These are phyloP conservation scores for Ibidorhyncha struthersii DNA, from an alignment of 2,113 vertebrate species.

Conservation along the genomic window DNA sequence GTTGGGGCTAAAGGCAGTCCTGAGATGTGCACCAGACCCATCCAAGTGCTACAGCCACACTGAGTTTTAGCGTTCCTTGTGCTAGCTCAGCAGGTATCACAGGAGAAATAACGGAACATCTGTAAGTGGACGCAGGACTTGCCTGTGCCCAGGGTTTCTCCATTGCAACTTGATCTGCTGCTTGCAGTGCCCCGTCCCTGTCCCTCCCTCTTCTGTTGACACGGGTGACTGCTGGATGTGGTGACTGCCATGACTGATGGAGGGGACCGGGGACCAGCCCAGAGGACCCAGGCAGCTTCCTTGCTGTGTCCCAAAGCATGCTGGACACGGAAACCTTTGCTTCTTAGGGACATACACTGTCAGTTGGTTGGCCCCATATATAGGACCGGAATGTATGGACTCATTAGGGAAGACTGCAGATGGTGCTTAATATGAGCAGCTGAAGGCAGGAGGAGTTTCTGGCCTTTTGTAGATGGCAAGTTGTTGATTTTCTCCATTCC, in stretches of 20 bases:
- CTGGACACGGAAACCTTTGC: not conserved
- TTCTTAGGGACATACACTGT: not conserved
- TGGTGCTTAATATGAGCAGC: not conserved
- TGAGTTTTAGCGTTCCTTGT: not conserved
- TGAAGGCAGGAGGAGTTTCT: not conserved
- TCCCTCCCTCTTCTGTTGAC: not conserved
- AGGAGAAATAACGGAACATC: not conserved
- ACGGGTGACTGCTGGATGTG: not conserved
- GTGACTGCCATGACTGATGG: not conserved
- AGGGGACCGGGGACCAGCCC: not conserved
- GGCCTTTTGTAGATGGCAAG: not conserved
- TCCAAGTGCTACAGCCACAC: not conserved
- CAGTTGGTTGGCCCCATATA: not conserved
- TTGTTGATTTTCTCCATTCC: not conserved
- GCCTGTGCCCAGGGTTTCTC: not conserved
- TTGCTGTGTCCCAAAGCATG: not conserved
- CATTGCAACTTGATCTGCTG: accelerated
- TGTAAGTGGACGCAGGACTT: not conserved
- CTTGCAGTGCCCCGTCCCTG: not conserved
- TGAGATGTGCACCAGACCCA: not conserved
- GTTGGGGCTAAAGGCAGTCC: not conserved
- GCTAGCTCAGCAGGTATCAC: not conserved
- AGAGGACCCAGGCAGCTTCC: not conserved
- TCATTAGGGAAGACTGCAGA: not conserved
- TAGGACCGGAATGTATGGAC: not conserved